Conservation (phyloP, 2,888 invertebrate genomes). For the Ephialtes manifestator region DNA sequence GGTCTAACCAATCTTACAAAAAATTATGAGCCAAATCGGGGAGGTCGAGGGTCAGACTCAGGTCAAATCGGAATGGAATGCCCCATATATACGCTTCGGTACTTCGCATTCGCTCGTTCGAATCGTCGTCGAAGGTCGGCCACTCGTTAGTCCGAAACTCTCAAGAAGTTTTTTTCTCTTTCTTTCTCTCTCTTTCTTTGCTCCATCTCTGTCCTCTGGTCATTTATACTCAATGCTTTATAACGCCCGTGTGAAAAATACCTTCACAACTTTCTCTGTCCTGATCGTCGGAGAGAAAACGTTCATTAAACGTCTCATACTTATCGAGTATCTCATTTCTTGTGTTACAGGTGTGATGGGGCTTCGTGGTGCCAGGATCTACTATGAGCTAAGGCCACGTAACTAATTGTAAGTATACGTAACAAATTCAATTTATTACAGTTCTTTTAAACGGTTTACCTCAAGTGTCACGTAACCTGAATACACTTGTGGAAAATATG, state of each 20-base stretch:
- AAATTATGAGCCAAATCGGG: too few relatives aligned
- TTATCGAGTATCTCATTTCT: constrained; percentile 59
- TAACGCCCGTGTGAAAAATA: constrained; percentile 51
- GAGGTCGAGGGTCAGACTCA: too few relatives aligned
- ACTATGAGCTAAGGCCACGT: constrained; percentile 84
- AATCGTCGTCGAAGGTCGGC: constrained; percentile 54
- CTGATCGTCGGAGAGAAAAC: constrained; percentile 39
- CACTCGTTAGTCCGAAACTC: constrained; percentile 58
- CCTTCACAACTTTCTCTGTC: constrained; percentile 57
- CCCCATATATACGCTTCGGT: constrained; percentile 22
- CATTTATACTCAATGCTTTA: background rate
- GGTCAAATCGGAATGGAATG: too few relatives aligned
- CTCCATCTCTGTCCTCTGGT: background rate
- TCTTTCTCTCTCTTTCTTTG: background rate
- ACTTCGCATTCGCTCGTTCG: constrained; percentile 22
- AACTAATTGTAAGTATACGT: constrained; percentile 83
- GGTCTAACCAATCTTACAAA: too few relatives aligned
- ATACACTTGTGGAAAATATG: background rate
- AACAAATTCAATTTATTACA: constrained; percentile 3
- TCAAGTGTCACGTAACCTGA: background rate
- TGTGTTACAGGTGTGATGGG: constrained; percentile 84
- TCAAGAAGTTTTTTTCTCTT: constrained; percentile 10
- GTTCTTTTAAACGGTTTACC: background rate
- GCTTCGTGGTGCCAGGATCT: constrained; percentile 80
- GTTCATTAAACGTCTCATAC: constrained; percentile 29